Evolutionary conservation across 2,797 vertebrate genomes (phyloP), one percentile per base, ranked within the genome.

Genomic region (Enteromius afrohamiltoni): DNA sequence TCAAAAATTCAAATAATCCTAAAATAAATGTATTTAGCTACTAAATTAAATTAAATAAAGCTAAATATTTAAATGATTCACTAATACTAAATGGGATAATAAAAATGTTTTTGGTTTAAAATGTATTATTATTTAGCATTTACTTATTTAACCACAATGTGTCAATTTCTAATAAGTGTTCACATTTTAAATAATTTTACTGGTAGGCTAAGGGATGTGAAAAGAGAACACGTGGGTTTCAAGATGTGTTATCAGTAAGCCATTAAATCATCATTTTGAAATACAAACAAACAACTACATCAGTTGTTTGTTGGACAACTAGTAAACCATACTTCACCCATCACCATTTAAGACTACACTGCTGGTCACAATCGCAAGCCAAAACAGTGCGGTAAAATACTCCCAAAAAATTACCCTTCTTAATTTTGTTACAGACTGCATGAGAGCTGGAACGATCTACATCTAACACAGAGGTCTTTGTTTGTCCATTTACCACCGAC

Each of bases 381-480:
- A 49, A 65, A 51, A 51, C 11, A 67, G 31, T 31, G 14, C n/a
- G 51, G 80, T 49, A 26, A 69, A 79, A 67, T 5, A 6, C 55
- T 62, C 49, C 26, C 67, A 64, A 79, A 31, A 71, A 47, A 73
- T 76, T 16, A 71, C 31, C 67, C 64, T 10, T 42, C 26, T 71
- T 80, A 65, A 80, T 73, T 34, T 42, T 1, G 23, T 74, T 74
- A 74, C 16, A 65, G 65, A 51, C 67, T 78, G 40, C 42, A 51
- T 64, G 67, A 69, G 60, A 26, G 65, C 47, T 6, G 40, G 51
- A 77, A 80, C 85, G 45, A 49, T 77, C 77, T 42, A 77, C 81
- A 77, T 80, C 77, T 62, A 81, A 81, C 81, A 85, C 73, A 62
- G 75, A 69, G 45, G 11, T 58, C 83, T 75, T 84, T 87, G 83